These are phyloP conservation scores for Caenorhabditis parvicauda DNA, from an alignment of 2,888 invertebrate species.

Conservation along the genomic window DNA sequence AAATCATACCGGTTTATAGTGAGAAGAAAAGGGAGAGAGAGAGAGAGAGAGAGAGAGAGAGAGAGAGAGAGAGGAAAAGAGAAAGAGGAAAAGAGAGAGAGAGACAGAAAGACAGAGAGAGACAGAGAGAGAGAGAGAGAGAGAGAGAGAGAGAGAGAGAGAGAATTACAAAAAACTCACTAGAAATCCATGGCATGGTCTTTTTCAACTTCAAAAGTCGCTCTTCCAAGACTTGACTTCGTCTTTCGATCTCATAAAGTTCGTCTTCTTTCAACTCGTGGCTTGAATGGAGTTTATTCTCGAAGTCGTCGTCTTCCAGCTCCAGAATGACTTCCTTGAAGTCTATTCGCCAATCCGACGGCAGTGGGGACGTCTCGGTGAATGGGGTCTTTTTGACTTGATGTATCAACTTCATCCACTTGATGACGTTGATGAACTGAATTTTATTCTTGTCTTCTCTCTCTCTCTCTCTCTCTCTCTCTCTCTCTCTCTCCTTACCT, in stretches of 20 bases:
- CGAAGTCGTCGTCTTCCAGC: constrained; percentile 95
- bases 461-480: not conserved
- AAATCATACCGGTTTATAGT: too few species aligned
- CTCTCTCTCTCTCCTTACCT: constrained; percentile 50
- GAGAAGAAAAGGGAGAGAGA: too few species aligned
- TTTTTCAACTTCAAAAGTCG: constrained; percentile 81
- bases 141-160: too few species aligned
- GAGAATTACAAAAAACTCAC: constrained; percentile 63
- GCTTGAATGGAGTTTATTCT: constrained; percentile 79
- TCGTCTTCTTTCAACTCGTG: constrained; percentile 92
- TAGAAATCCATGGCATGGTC: constrained; percentile 73
- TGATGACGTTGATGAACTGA: constrained; percentile 77
- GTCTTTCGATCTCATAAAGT: constrained; percentile 85
- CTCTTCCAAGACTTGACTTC: constrained; percentile 82
- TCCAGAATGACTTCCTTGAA: constrained; percentile 81
- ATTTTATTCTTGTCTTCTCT: constrained; percentile 2
- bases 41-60: too few species aligned
- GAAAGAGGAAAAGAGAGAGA: too few species aligned
- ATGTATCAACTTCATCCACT: constrained; percentile 82
- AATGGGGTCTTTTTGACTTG: constrained; percentile 70
- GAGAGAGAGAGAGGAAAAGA: too few species aligned
- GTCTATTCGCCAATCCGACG: constrained; percentile 85
- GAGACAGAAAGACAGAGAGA: too few species aligned
- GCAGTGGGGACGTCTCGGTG: constrained; percentile 74
- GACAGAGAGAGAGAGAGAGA: too few species aligned